A percentile compares a stretch with the other conserved stretches of the same genome.
Conservation (phyloP, 1,140 invertebrate species). For the Ceratitis capitata region DNA sequence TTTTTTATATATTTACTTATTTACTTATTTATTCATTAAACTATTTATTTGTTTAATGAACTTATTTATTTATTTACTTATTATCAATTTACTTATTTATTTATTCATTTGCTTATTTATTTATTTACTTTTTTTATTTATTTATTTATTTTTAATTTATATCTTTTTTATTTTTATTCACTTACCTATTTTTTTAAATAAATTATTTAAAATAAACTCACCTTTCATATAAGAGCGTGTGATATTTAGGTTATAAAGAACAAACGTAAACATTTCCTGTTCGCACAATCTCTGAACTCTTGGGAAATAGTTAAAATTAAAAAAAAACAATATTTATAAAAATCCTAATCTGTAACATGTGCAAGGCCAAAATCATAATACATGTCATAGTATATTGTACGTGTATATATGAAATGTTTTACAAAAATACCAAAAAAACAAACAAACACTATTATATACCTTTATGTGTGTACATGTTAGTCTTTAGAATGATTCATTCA, state of each 20-base stretch:
- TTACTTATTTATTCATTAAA: no score
- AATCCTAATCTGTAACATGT: background rate
- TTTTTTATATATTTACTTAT: no score
- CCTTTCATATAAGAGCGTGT: background rate
- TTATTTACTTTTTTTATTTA: no score
- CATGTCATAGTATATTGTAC: background rate
- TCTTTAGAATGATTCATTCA: slow-evolving; percentile 17
- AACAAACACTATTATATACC: background rate
- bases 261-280: background rate
- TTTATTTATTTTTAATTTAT: no score
- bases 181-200: no score
- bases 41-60: no score
- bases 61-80: no score
- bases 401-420: background rate
- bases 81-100: no score
- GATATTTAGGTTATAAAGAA: background rate
- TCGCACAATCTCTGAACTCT: background rate
- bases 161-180: no score
- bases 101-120: no score
- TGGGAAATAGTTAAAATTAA: slow-evolving; percentile 1
- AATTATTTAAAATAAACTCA: no score
- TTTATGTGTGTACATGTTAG: background rate
- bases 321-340: background rate
- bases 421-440: background rate
- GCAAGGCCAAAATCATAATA: slow-evolving; percentile 10